Conservation (phyloP, 1,140 invertebrate genomes). For the Sminthurinus signatus region DNA sequence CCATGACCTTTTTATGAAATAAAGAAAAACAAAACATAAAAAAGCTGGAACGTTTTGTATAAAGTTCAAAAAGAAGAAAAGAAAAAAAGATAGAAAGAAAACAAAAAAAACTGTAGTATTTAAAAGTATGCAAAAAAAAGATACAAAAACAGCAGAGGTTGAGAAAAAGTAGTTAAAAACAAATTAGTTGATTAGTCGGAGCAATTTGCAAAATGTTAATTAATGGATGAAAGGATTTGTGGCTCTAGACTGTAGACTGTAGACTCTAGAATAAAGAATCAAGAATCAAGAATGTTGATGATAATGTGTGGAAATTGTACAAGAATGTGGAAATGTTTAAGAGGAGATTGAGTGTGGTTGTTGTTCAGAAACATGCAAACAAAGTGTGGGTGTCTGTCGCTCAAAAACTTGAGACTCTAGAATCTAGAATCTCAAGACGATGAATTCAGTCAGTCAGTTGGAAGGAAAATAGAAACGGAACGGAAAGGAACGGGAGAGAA, state of each 20-base stretch:
- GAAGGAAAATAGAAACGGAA: too few relatives aligned
- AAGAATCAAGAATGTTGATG: too few relatives aligned
- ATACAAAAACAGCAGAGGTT: background rate
- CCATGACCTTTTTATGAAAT: too few relatives aligned
- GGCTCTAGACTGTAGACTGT: too few relatives aligned
- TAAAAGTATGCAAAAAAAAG: background rate
- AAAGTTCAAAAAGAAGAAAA: background rate
- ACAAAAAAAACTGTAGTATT: background rate
- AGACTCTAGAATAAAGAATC: too few relatives aligned
- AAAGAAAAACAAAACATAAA: too few relatives aligned
- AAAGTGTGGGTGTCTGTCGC: conserved; percentile 3
- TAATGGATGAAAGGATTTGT: background rate
- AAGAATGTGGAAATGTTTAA: too few relatives aligned
- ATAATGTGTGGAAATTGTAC: too few relatives aligned
- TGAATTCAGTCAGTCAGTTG: conserved; percentile 26
- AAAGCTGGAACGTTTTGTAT: too few relatives aligned
- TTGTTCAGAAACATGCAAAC: conserved; percentile 1
- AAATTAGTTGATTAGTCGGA: background rate
- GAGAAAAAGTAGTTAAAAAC: background rate
- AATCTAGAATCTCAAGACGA: too few relatives aligned
- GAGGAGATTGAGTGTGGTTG: too few relatives aligned
- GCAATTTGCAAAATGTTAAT: background rate
- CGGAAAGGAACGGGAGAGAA: conserved; percentile 6
- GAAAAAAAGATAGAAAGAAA: background rate
- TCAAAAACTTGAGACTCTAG: too few relatives aligned